Conservation (phyloP, 2,797 vertebrate genomes). For the Leptoclinus maculatus region DNA sequence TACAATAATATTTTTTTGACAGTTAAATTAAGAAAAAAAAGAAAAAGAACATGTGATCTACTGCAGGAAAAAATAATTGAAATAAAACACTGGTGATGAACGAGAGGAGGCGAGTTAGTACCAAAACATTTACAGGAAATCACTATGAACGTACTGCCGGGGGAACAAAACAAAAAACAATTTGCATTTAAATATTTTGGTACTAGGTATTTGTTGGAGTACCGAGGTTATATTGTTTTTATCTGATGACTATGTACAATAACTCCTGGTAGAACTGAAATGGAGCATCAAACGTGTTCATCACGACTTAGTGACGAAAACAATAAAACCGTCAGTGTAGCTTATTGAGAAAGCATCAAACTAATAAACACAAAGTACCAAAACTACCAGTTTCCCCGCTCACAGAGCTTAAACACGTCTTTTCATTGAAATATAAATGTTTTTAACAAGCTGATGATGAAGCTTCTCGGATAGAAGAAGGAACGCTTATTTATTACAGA, state of each 20-base stretch:
- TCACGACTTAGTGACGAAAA: neutral
- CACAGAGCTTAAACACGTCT: constrained; percentile 18
- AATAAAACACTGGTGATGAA: constrained; percentile 52
- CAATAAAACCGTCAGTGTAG: constrained; percentile 32
- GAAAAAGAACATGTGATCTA: constrained; percentile 64
- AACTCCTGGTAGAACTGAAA: constrained; percentile 60
- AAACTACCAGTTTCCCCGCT: constrained; percentile 52
- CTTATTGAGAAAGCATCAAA: constrained; percentile 57
- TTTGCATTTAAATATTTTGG: constrained; percentile 89
- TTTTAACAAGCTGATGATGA: neutral
- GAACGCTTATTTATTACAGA: rapidly evolving
- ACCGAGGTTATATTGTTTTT: constrained; percentile 55
- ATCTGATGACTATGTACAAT: constrained; percentile 77
- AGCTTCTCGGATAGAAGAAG: neutral
- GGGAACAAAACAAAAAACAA: constrained; percentile 15
- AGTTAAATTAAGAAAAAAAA: constrained; percentile 87
- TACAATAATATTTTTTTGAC: constrained; percentile 86
- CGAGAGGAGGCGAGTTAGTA: constrained; percentile 71
- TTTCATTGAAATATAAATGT: neutral
- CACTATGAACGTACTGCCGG: constrained; percentile 39
- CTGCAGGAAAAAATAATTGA: constrained; percentile 38
- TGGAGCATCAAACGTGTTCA: constrained; percentile 3
- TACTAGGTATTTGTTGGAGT: constrained; percentile 73
- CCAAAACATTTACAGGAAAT: constrained; percentile 67
- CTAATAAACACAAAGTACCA: constrained; percentile 26